These are phyloP conservation scores for Antheraea mylitta DNA, from an alignment of 1,140 invertebrate genomes.

Conservation along the genomic window DNA sequence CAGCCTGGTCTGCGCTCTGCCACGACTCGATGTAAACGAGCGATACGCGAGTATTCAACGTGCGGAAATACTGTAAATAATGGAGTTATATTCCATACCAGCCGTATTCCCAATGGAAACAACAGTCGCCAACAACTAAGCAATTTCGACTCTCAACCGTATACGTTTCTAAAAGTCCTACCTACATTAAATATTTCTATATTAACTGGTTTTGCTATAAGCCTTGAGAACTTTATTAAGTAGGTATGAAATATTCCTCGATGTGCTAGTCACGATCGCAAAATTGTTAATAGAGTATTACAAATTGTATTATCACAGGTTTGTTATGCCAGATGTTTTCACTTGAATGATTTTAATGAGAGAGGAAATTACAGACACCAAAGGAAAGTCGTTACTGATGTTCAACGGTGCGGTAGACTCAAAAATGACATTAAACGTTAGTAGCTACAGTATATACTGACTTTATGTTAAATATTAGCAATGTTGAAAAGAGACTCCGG, in stretches of 20 bases:
- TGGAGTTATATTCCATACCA: background rate
- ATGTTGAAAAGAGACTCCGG: background rate
- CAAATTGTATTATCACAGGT: background rate
- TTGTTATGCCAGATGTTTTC: background rate
- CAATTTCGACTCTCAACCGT: too few species aligned
- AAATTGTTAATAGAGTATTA: background rate
- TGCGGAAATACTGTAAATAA: conserved; percentile 90
- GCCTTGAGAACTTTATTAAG: too few species aligned
- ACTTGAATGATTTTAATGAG: background rate
- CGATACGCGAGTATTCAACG: conserved; percentile 94
- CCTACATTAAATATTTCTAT: too few species aligned
- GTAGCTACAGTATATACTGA: background rate
- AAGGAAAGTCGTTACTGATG: background rate
- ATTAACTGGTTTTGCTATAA: too few species aligned
- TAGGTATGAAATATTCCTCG: background rate
- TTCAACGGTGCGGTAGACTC: background rate
- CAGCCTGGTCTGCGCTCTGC: conserved; percentile 92
- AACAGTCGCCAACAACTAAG: too few species aligned
- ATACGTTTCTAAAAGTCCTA: too few species aligned
- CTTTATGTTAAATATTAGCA: background rate
- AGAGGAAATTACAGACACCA: background rate
- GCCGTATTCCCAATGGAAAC: too few species aligned
- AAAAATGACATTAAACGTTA: background rate
- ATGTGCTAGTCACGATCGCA: background rate
- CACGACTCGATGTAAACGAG: conserved; percentile 98